Base-by-base conservation (phyloP, 2,888 invertebrate genomes). In the Drosophila lacicola region DNA sequence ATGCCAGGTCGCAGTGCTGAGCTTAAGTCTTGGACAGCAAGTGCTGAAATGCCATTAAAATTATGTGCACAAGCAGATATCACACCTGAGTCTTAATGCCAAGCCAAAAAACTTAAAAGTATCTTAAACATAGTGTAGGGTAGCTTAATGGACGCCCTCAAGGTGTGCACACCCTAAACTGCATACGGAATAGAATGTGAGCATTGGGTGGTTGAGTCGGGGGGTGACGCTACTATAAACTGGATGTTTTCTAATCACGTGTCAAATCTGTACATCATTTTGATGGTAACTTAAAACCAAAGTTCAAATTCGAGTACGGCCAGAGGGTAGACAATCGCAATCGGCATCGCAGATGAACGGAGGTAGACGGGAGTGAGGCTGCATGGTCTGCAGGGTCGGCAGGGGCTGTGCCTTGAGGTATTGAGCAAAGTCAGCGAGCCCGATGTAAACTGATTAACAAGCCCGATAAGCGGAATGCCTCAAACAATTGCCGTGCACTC, bases 241-340 rank as follows among this genome's bases (percentile, higher is more conserved):
- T 39, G 33, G 29, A 50, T 70, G 66, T 62, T 67, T 63, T 61
- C 55, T 73, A 89, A 91, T 91, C 89, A 90, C 81, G 91, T 90
- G 91, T 91, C 91, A 90, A 83, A 91, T 91, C 88, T 55, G 54
- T n/a, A 56, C 64, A 68, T 67, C 47, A 58, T 73, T 71, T 86
- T 90, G 90, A 91, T 87, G 88, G 91, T 88, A 91, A 91, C 79
- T 74, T 74, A 82, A 91, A 89, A 91, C 91, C 90, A 34, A 74
- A 88, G 74, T 63, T 82, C 66, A 50, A 64, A 64, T 67, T 69
- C 50, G 39, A 29, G 42, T n/a, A 8, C 13, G 6, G 25, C 1
- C 37, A 9, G 61, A 53, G 74, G 71, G 55, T 45, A 45, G 55
- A 51, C 76, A 63, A 71, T 61, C 53, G 64, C 44, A 55, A 44